Evolutionary conservation across 2,797 vertebrate species (phyloP).

Genomic region (Mus spretus): DNA sequence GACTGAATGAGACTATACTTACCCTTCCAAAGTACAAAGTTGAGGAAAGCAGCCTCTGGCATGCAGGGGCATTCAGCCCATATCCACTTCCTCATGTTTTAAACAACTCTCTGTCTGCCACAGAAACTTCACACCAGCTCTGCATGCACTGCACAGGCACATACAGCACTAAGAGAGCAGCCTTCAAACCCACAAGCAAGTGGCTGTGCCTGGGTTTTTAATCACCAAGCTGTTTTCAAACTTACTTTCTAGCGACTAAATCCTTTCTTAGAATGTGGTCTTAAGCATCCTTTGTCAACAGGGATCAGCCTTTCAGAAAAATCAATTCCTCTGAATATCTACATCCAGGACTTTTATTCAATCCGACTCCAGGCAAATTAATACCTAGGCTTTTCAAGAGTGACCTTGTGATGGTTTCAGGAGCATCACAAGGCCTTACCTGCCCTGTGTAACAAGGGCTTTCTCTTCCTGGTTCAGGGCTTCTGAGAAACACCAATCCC

Average conservation of each 20-base stretch:
- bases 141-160: slow-evolving; percentile 1
- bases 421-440: neutral
- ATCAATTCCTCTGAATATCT: slow-evolving; percentile 63
- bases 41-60: neutral
- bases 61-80: neutral
- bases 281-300: slow-evolving; percentile 73
- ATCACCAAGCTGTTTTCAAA: slow-evolving; percentile 41
- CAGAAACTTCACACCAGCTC: neutral
- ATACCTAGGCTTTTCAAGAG: slow-evolving; percentile 53
- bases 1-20: neutral
- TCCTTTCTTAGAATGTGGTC: slow-evolving; percentile 56
- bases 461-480: neutral
- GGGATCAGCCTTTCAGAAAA: slow-evolving; percentile 76
- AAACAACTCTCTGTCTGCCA: neutral
- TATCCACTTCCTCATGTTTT: neutral
- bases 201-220: slow-evolving; percentile 42
- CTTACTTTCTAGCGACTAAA: slow-evolving; percentile 62
- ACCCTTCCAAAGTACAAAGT: no score
- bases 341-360: slow-evolving; percentile 60
- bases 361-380: slow-evolving; percentile 47
- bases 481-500: neutral
- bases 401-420: slow-evolving; percentile 59
- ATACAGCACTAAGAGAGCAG: slow-evolving; percentile 30
- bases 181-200: slow-evolving; percentile 72
- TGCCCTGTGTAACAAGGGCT: neutral